Percentiles rank a stretch among this genome's conserved stretches.
These are phyloP conservation scores for Limnephilus rhombicus DNA, from an alignment of 2,888 invertebrate genomes.

Conservation along the genomic window DNA sequence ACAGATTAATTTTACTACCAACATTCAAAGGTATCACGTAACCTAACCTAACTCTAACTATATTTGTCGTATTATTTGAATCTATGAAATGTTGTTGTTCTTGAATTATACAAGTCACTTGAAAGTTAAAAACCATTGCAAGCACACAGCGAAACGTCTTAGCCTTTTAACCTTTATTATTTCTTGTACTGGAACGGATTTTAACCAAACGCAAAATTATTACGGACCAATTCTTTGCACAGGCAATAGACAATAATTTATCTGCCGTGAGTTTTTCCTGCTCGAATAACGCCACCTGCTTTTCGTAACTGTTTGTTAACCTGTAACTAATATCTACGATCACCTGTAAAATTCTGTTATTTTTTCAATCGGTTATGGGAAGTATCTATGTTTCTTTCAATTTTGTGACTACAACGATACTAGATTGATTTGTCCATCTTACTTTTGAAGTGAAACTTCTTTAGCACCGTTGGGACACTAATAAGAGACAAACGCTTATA, in stretches of 20 bases:
- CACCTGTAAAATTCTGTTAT: not conserved
- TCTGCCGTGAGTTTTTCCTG: not conserved
- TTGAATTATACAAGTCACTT: not conserved
- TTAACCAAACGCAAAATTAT: not conserved
- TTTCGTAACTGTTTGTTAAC: not conserved
- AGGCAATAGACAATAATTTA: slow-evolving; percentile 1
- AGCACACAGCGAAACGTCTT: not conserved
- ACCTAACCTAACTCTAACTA: no score
- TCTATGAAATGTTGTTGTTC: not conserved
- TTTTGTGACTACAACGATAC: not conserved
- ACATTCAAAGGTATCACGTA: no score
- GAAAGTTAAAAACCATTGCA: not conserved
- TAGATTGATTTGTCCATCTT: not conserved
- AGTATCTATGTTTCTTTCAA: not conserved
- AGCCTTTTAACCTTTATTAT: not conserved
- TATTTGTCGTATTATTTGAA: not conserved
- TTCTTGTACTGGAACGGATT: not conserved
- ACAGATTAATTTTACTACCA: no score
- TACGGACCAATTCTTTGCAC: slow-evolving; percentile 4
- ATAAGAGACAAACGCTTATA: no score
- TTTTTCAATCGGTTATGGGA: not conserved
- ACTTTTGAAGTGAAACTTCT: no score
- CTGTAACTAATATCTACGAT: not conserved
- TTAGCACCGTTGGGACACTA: no score
- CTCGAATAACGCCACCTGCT: slow-evolving; percentile 6